A percentile compares a stretch with the other conserved stretches of the same genome.
phyloP scores from a whole-genome alignment of 2,797 vertebrate genomes.

The Enteromius treurensis region DNA sequence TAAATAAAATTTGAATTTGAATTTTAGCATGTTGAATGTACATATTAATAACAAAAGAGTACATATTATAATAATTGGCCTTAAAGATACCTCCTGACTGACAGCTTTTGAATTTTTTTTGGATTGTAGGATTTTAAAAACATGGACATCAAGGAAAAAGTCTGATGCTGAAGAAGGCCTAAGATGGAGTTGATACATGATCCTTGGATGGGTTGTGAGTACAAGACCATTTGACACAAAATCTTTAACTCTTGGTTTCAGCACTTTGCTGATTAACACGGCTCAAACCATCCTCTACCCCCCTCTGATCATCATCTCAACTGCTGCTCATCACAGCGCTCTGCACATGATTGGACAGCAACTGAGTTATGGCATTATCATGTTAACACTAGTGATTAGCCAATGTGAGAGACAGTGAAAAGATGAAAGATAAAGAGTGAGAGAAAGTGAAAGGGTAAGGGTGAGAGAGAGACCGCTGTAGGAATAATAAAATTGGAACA shows the following conservation, averaged over 20 bases:
- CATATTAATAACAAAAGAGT: not conserved
- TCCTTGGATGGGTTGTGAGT: constrained; percentile 9
- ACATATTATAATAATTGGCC: not conserved
- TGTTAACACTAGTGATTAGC: constrained; percentile 42
- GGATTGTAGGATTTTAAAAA: not conserved
- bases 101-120: not conserved
- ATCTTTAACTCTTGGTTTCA: constrained; percentile 48
- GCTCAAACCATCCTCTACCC: constrained; percentile 12
- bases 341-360: constrained; percentile 47
- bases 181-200: constrained; percentile 24
- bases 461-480: not conserved
- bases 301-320: constrained; percentile 47
- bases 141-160: not conserved
- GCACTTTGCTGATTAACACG: constrained; percentile 44
- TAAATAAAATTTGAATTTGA: too few relatives aligned
- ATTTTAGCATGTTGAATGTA: not conserved
- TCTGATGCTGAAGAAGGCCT: not conserved
- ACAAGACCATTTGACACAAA: constrained; percentile 38
- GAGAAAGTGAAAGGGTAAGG: constrained; percentile 10
- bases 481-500: not conserved
- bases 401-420: constrained; percentile 17
- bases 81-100: too few relatives aligned
- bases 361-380: constrained; percentile 44
- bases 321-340: constrained; percentile 40
- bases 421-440: constrained; percentile 11